A percentile compares a stretch with the other conserved stretches of the same genome.
These are phyloP conservation scores for Trichechus manatus DNA, from an alignment of 2,113 vertebrate species.

Conservation along the genomic window DNA sequence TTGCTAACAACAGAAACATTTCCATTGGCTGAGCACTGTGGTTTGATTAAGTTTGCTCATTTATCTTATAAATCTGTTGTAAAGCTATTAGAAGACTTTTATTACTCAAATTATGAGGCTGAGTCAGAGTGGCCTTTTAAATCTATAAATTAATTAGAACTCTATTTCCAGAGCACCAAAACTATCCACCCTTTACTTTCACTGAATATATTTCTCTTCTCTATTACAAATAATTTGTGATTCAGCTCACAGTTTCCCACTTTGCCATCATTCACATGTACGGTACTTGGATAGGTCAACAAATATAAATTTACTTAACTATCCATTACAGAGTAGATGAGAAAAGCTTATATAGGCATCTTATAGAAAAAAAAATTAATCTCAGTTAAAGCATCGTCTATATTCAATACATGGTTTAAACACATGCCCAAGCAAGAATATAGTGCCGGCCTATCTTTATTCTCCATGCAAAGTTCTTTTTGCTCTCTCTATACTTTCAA, in stretches of 20 bases:
- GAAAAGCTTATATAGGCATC: conserved; percentile 3
- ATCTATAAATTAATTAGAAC: conserved; percentile 81
- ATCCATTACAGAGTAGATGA: conserved; percentile 19
- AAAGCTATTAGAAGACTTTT: conserved; percentile 76
- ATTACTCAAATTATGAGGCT: conserved; percentile 71
- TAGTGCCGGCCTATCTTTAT: not conserved
- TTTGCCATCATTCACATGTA: conserved; percentile 48
- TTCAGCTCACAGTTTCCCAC: conserved; percentile 69
- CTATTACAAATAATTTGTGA: conserved; percentile 74
- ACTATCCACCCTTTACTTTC: conserved; percentile 31
- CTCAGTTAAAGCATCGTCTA: conserved; percentile 30
- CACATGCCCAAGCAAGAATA: not conserved
- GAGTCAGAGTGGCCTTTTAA: conserved; percentile 73
- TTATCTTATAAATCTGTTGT: conserved; percentile 73
- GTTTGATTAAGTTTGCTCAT: conserved; percentile 71
- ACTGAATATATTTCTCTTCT: conserved; percentile 62
- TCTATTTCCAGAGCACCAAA: conserved; percentile 67
- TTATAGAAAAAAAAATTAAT: conserved; percentile 36
- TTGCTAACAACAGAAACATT: conserved; percentile 74
- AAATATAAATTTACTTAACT: conserved; percentile 66
- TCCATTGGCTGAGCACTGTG: conserved; percentile 35
- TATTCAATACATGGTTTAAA: conserved; percentile 30
- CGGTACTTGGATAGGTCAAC: conserved; percentile 56
- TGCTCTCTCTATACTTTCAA: not conserved
- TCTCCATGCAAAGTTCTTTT: not conserved